A percentile compares a stretch with the other conserved stretches of the same genome.
These are phyloP conservation scores for Rhabdomys pumilio DNA, from an alignment of 2,797 vertebrate genomes.

Conservation along the genomic window DNA sequence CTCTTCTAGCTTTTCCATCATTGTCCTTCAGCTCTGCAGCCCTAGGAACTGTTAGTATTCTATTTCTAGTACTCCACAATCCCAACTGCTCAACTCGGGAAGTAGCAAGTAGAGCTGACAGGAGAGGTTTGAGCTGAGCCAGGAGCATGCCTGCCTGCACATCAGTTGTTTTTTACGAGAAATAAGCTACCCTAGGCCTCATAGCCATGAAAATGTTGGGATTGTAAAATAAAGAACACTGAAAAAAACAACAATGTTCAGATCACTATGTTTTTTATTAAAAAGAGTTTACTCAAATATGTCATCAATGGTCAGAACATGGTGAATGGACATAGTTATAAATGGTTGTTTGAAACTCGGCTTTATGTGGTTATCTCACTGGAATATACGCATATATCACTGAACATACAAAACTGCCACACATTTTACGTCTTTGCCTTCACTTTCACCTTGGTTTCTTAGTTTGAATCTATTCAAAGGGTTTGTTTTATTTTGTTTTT, in stretches of 20 bases:
- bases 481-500: not conserved
- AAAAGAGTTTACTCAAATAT: not conserved
- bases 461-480: not conserved
- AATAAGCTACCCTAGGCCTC: not conserved
- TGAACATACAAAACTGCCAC: accelerated
- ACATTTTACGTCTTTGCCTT: not conserved
- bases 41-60: not conserved
- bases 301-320: not conserved
- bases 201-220: not conserved
- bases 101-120: not conserved
- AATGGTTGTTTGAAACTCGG: not conserved
- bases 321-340: not conserved
- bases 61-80: not conserved
- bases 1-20: not conserved
- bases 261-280: not conserved
- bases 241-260: not conserved
- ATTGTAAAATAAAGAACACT: not conserved
- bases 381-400: not conserved
- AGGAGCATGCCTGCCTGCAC: not conserved
- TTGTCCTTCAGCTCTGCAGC: not conserved
- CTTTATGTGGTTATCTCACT: not conserved
- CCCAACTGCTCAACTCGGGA: not conserved
- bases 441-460: not conserved
- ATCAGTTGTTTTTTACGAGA: not conserved
- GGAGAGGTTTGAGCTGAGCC: too few species aligned